These are phyloP conservation scores for Dermatophagoides farinae DNA, from an alignment of 1,140 invertebrate genomes.

Conservation along the genomic window DNA sequence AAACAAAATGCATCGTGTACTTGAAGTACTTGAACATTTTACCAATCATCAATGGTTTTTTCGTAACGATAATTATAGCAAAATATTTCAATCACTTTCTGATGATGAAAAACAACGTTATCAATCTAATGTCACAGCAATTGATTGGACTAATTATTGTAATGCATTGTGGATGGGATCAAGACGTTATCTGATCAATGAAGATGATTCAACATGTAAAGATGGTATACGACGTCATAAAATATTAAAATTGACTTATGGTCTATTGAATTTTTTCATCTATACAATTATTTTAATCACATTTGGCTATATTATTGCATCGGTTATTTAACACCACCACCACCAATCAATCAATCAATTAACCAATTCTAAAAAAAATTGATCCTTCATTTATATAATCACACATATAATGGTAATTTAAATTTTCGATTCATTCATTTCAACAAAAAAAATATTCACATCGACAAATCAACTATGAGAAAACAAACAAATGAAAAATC, in stretches of 20 bases:
- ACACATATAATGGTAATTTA: too few relatives aligned
- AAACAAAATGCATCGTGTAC: constrained; percentile 13
- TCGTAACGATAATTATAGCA: constrained; percentile 42
- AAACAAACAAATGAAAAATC: too few relatives aligned
- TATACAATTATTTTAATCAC: too few relatives aligned
- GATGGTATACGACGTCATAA: neutral
- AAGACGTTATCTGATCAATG: constrained; percentile 14
- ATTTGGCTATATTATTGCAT: too few relatives aligned
- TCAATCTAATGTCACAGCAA: constrained; percentile 40
- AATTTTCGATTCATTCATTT: too few relatives aligned
- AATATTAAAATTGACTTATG: neutral
- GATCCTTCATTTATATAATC: too few relatives aligned
- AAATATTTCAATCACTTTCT: constrained; percentile 25
- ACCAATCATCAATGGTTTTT: constrained; percentile 60
- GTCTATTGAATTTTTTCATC: neutral
- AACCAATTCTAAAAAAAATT: too few relatives aligned
- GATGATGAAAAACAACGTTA: constrained; percentile 28
- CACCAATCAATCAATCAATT: too few relatives aligned
- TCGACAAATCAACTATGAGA: too few relatives aligned
- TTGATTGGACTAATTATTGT: constrained; percentile 45
- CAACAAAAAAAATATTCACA: too few relatives aligned
- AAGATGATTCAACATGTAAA: constrained; percentile 22
- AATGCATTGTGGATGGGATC: neutral
- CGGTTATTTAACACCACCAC: too few relatives aligned
- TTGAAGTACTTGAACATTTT: constrained; percentile 50